phyloP scores from a whole-genome alignment of 2,113 vertebrate genomes.

The Rissa tridactyla region DNA sequence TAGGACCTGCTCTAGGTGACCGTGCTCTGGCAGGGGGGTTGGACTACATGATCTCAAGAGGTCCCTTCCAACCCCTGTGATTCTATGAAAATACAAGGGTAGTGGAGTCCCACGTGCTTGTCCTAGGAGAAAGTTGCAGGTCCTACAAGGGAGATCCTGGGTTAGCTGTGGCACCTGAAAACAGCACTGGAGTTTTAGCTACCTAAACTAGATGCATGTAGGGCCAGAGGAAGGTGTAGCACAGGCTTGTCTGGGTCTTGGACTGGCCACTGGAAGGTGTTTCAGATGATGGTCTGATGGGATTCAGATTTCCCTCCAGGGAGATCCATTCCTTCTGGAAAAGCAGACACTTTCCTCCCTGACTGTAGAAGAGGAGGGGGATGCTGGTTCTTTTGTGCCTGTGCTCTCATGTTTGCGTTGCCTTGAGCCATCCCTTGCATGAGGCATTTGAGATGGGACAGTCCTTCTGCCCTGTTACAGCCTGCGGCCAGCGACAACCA shows the following conservation, averaged over 20 bases:
- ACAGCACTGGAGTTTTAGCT: background rate
- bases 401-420: rapidly evolving
- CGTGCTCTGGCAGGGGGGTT: too few relatives aligned
- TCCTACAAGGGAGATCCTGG: background rate
- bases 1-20: too few relatives aligned
- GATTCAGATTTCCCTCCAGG: background rate
- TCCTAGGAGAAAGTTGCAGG: background rate
- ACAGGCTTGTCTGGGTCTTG: background rate
- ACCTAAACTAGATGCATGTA: background rate
- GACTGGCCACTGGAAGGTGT: background rate
- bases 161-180: background rate
- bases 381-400: background rate
- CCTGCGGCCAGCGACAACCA: background rate
- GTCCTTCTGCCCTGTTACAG: background rate
- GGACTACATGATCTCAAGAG: too few relatives aligned
- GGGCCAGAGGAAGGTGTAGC: background rate
- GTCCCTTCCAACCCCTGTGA: too few relatives aligned
- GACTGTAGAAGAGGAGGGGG: background rate
- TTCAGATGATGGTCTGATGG: background rate
- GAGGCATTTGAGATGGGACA: background rate
- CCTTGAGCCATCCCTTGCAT: background rate
- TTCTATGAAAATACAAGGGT: background rate
- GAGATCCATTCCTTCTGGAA: background rate
- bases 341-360: background rate
- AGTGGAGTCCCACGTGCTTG: background rate